A percentile compares a stretch with the other conserved stretches of the same genome.
Evolutionary conservation across 2,113 vertebrate genomes (phyloP).

Genomic region (Reinhardtius hippoglossoides): DNA sequence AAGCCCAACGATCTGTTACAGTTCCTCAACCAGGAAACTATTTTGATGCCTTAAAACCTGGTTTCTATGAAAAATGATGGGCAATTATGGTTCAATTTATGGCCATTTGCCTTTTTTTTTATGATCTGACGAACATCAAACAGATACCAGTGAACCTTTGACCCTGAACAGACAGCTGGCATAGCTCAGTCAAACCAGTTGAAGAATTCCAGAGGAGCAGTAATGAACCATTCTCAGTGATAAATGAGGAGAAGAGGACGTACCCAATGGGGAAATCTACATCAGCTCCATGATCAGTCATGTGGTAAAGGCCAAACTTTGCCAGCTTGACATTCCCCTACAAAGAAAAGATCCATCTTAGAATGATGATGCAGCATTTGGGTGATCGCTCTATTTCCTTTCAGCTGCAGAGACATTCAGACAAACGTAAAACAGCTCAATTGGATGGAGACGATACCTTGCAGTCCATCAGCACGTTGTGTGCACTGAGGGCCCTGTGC

Average conservation of each 20-base stretch:
- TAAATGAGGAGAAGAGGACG: conserved; percentile 55
- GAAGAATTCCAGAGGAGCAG: conserved; percentile 35
- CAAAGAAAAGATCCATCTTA: conserved; percentile 33
- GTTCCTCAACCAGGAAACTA: conserved; percentile 53
- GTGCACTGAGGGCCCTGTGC: conserved; percentile 90
- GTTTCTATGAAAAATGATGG: conserved; percentile 60
- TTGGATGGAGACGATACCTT: conserved; percentile 82
- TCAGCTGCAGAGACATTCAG: not conserved
- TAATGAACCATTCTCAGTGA: conserved; percentile 36
- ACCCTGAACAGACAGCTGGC: conserved; percentile 32
- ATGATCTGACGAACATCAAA: conserved; percentile 49
- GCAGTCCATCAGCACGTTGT: conserved; percentile 92
- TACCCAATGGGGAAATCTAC: conserved; percentile 99
- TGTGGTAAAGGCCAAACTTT: conserved; percentile 98
- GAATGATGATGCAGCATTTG: not conserved
- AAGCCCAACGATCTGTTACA: conserved; percentile 55
- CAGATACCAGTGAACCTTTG: conserved; percentile 38
- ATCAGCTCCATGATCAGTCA: conserved; percentile 96
- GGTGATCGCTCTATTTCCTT: not conserved
- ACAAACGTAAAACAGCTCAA: not conserved
- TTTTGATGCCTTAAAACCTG: conserved; percentile 65
- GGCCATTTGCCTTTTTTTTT: conserved; percentile 62
- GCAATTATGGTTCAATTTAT: conserved; percentile 56
- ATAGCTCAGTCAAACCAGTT: conserved; percentile 19
- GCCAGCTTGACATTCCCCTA: conserved; percentile 94